These are phyloP conservation scores for Chionodraco myersi DNA, from an alignment of 2,113 vertebrate genomes.

Conservation along the genomic window DNA sequence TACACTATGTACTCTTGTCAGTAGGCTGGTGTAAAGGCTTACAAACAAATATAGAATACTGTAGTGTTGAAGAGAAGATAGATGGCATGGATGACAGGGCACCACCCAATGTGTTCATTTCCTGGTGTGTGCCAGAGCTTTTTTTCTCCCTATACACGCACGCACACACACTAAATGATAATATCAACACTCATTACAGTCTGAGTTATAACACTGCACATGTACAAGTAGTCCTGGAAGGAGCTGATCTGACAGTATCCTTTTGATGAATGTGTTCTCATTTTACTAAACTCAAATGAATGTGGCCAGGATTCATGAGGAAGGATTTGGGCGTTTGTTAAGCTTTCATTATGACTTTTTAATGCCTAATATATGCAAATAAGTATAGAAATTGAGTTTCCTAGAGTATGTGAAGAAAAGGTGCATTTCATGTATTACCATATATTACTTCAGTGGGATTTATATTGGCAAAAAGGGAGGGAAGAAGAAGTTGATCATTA, in stretches of 20 bases:
- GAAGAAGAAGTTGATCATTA: not conserved
- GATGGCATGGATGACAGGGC: conserved; percentile 12
- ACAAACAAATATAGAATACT: conserved; percentile 17
- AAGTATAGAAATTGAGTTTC: not conserved
- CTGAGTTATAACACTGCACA: conserved; percentile 14
- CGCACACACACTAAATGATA: conserved; percentile 21
- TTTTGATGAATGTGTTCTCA: conserved; percentile 40
- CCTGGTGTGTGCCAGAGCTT: conserved; percentile 8
- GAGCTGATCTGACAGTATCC: conserved; percentile 17
- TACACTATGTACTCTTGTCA: conserved; percentile 22
- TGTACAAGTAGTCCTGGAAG: not conserved
- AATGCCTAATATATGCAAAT: not conserved
- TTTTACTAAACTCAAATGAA: conserved; percentile 16
- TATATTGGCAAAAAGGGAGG: not conserved
- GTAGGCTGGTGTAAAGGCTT: conserved; percentile 24
- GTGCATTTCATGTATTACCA: not conserved
- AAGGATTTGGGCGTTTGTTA: not conserved
- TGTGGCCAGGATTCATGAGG: conserved; percentile 7
- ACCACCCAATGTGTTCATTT: conserved; percentile 52
- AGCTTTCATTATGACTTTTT: conserved; percentile 14
- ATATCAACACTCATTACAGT: conserved; percentile 37
- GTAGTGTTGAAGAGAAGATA: conserved; percentile 43
- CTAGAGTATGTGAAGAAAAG: not conserved
- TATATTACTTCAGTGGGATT: not conserved
- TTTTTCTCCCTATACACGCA: not conserved